Conservation (phyloP, 1,140 invertebrate genomes). For the Caenorhabditis latens region DNA sequence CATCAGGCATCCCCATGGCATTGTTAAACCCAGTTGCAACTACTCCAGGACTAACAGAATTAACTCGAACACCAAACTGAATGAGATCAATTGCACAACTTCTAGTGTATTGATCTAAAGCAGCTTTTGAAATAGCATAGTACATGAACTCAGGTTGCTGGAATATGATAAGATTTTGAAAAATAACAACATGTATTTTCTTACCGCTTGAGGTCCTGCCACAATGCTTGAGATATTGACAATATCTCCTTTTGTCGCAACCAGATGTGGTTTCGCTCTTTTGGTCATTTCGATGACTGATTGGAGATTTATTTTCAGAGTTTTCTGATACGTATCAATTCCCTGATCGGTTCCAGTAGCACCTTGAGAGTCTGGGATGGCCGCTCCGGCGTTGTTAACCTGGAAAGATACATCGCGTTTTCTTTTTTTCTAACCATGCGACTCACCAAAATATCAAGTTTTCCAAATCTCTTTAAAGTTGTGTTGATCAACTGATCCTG, state of each 20-base stretch:
- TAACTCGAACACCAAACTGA: neutral
- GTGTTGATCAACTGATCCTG: constrained; percentile 63
- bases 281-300: no score
- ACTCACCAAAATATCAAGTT: constrained; percentile 70
- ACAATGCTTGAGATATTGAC: neutral
- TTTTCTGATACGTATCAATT: no score
- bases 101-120: constrained; percentile 13
- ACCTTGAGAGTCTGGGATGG: no score
- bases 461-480: constrained; percentile 70
- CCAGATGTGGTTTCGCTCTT: neutral
- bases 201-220: constrained; percentile 14
- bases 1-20: constrained; percentile 28
- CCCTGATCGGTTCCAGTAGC: no score
- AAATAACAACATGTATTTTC: neutral
- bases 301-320: no score
- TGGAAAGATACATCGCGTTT: no score
- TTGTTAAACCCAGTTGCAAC: constrained; percentile 8
- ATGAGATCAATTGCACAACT: neutral
- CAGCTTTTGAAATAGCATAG: constrained; percentile 4
- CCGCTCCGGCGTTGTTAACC: no score
- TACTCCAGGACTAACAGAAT: constrained; percentile 26
- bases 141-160: constrained; percentile 19
- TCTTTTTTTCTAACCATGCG: no score
- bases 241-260: neutral
- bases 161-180: neutral